These are phyloP conservation scores for Dendrophyllia cribrosa DNA, from an alignment of 64 coral and sea anemone genomes.

Conservation along the genomic window DNA sequence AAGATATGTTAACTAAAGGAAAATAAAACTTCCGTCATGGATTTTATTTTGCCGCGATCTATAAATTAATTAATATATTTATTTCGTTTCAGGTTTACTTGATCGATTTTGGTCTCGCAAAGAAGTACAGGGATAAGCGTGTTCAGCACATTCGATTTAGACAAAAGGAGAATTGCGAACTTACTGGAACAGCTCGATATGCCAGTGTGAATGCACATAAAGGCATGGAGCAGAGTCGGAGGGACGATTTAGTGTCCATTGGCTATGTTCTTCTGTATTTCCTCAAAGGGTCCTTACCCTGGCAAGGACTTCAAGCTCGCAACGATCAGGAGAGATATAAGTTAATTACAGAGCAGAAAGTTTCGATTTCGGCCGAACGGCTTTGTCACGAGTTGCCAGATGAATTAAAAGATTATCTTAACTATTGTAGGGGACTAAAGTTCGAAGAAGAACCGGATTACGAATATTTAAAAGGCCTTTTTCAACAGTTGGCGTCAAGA, in stretches of 20 bases:
- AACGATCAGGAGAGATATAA: conserved; percentile 68
- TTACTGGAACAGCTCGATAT: conserved; percentile 80
- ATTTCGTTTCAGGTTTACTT: conserved; percentile 71
- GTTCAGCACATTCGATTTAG: conserved; percentile 70
- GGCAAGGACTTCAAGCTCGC: conserved; percentile 77
- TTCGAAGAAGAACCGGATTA: conserved; percentile 86
- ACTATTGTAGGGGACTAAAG: conserved; percentile 65
- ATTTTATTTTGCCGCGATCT: neutral
- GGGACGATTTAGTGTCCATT: conserved; percentile 77
- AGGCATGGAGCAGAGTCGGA: conserved; percentile 86
- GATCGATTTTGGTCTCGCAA: conserved; percentile 83
- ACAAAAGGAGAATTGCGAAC: conserved; percentile 57
- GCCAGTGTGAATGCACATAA: conserved; percentile 78
- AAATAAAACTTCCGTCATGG: neutral
- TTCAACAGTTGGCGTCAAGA: conserved; percentile 46
- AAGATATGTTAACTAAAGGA: too few species aligned
- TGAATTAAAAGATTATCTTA: conserved; percentile 72
- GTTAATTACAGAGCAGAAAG: conserved; percentile 69
- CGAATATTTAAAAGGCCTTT: conserved; percentile 61
- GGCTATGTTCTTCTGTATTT: conserved; percentile 84
- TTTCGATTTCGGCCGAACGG: conserved; percentile 44
- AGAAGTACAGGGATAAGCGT: conserved; percentile 67
- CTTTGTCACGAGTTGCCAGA: conserved; percentile 75
- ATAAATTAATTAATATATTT: neutral
- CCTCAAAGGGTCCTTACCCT: conserved; percentile 70